Conservation (phyloP, 2,888 invertebrate genomes). For the Orthosia cruda region DNA sequence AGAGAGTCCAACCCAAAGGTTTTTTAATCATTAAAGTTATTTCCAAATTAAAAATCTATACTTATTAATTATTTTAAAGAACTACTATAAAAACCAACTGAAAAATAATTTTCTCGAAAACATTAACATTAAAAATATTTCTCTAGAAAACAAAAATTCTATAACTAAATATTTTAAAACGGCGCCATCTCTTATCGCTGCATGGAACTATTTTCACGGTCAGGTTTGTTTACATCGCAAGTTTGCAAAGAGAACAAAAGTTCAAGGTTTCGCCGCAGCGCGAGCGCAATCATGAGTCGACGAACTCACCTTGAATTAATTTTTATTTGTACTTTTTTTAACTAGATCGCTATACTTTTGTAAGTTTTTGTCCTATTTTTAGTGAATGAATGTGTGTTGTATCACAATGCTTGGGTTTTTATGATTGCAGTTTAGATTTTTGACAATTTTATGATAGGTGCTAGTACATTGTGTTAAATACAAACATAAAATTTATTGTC, state of each 20-base stretch:
- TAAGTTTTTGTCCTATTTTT: slow-evolving; percentile 21
- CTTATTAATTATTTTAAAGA: too few species aligned
- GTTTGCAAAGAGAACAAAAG: slow-evolving; percentile 70
- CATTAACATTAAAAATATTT: too few species aligned
- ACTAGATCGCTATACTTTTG: slow-evolving; percentile 23
- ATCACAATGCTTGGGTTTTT: not conserved
- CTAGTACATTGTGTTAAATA: not conserved
- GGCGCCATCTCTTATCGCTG: slow-evolving; percentile 79
- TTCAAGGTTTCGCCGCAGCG: slow-evolving; percentile 78
- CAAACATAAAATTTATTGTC: not conserved
- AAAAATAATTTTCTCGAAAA: too few species aligned
- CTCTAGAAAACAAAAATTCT: too few species aligned
- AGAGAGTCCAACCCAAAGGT: too few species aligned
- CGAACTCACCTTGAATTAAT: slow-evolving; percentile 68
- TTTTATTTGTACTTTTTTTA: slow-evolving; percentile 62
- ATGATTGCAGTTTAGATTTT: not conserved
- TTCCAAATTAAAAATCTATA: not conserved
- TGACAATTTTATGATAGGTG: not conserved
- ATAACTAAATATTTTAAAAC: not conserved
- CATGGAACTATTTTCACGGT: slow-evolving; percentile 79
- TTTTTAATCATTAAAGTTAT: not conserved
- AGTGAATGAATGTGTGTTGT: slow-evolving; percentile 14
- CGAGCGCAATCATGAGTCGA: slow-evolving; percentile 62
- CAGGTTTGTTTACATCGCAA: slow-evolving; percentile 82
- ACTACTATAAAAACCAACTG: too few species aligned